Base-by-base conservation (phyloP, 1,140 invertebrate species). In the Orchesella cincta region DNA sequence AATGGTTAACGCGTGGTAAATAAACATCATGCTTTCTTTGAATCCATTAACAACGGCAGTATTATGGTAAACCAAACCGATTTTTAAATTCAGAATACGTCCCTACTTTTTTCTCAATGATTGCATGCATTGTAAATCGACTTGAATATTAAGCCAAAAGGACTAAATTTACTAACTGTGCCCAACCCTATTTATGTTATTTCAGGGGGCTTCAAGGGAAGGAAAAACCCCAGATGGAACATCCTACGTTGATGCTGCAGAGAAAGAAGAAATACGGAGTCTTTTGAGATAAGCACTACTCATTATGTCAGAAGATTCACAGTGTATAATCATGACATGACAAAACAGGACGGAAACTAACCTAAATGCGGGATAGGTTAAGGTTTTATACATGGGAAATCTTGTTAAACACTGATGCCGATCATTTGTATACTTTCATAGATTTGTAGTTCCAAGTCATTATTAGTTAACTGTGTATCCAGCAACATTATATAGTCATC, bases 191-290 rank as follows among this genome's bases (percentile, higher is more conserved):
- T 78, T 51, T 35, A n/a, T n/a, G n/a, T n/a, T n/a, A n/a, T n/a
- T 87, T 73, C 84, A 93, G 91, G 94, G 95, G 82, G 95, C 95
- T 76, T 90, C 89, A 80, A 94, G 93, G 86, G 88, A 89, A 86
- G 94, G 93, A 12, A 88, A 89, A 82, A 92, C 94, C 52, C 95
- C 95, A 57, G 93, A 96, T 87, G 95, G 95, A 28, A 90, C 88
- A 73, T 91, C 89, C 81, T 97, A 96, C 85, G 85, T 94, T 74
- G 93, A 96, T 82, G 93, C 92, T 79, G 94, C 95, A 20, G 95
- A 98, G 85, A 96, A 93, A 85, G 91, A 93, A 80, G 95, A 97
- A 88, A 97, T 97, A 26, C 31, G 81, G 76, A 75, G 51, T 77
- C 76, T 82, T 33, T 35, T 82, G 18, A 78, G 76, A 73, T 82